phyloP scores from a whole-genome alignment of 2,113 vertebrate genomes.

The Passer domesticus region DNA sequence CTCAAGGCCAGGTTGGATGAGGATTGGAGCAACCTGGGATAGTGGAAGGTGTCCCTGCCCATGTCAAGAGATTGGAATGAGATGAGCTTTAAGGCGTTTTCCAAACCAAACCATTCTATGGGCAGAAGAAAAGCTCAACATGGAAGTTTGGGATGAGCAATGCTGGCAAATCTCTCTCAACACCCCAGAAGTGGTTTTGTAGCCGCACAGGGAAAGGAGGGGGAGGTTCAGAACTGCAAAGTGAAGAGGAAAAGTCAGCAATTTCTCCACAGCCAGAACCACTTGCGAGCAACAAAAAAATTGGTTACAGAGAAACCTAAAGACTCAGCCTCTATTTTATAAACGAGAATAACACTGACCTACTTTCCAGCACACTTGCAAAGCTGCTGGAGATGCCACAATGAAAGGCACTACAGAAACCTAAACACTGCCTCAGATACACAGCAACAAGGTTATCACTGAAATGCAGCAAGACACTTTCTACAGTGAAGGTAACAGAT shows the following conservation, averaged over 20 bases:
- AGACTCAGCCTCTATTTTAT: not conserved
- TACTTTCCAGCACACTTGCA: conserved; percentile 13
- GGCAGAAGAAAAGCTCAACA: accelerated
- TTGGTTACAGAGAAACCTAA: not conserved
- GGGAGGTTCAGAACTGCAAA: not conserved
- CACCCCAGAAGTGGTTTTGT: not conserved
- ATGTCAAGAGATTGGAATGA: not conserved
- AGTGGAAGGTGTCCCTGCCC: not conserved
- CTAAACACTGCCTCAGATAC: not conserved
- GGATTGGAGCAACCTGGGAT: accelerated
- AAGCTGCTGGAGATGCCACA: conserved; percentile 28
- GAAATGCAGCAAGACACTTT: conserved; percentile 22
- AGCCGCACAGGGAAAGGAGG: not conserved
- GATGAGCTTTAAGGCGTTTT: not conserved
- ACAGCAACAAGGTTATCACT: not conserved
- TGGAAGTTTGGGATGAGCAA: not conserved
- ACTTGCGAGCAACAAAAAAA: not conserved
- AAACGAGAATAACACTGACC: conserved; percentile 20
- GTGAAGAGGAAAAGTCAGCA: not conserved
- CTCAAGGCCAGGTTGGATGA: not conserved
- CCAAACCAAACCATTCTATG: not conserved
- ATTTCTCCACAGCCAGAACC: not conserved
- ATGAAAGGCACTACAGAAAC: conserved; percentile 5
- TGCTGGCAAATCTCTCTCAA: not conserved
- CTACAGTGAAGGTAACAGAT: not conserved